Evolutionary conservation across 2,113 vertebrate genomes (phyloP).

Genomic region (Corydoras maculifer): DNA sequence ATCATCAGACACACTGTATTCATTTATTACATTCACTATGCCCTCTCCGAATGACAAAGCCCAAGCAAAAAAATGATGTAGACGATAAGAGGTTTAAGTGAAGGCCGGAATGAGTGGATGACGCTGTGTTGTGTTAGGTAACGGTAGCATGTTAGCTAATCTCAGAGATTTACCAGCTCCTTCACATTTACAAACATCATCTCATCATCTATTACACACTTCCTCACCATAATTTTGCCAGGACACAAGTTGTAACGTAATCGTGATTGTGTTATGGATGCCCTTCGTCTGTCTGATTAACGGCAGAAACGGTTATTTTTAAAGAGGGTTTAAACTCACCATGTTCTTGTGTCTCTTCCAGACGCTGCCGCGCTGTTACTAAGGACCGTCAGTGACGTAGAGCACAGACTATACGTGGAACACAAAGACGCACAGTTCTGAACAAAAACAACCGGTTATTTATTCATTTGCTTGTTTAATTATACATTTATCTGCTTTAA

Average conservation of each 20-base stretch:
- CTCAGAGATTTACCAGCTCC: slow-evolving; percentile 31
- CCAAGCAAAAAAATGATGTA: too few species aligned
- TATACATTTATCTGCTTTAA: too few species aligned
- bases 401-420: slow-evolving; percentile 38
- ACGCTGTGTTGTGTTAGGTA: neutral
- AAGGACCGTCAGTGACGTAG: slow-evolving; percentile 56
- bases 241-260: neutral
- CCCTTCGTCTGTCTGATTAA: neutral
- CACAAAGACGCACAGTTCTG: neutral
- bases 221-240: neutral
- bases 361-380: slow-evolving; percentile 69
- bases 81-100: too few species aligned
- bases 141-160: slow-evolving; percentile 18
- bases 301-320: slow-evolving; percentile 4
- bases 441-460: neutral
- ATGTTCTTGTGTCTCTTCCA: slow-evolving; percentile 67
- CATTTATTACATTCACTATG: neutral
- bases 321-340: slow-evolving; percentile 59
- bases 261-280: neutral
- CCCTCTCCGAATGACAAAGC: neutral
- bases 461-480: neutral
- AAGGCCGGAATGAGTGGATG: too few species aligned
- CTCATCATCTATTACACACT: neutral
- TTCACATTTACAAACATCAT: neutral
- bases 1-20: neutral